Evolutionary conservation across 2,797 vertebrate species (phyloP), one percentile per base, ranked within the genome.

Genomic region (Taenioides sp.): DNA sequence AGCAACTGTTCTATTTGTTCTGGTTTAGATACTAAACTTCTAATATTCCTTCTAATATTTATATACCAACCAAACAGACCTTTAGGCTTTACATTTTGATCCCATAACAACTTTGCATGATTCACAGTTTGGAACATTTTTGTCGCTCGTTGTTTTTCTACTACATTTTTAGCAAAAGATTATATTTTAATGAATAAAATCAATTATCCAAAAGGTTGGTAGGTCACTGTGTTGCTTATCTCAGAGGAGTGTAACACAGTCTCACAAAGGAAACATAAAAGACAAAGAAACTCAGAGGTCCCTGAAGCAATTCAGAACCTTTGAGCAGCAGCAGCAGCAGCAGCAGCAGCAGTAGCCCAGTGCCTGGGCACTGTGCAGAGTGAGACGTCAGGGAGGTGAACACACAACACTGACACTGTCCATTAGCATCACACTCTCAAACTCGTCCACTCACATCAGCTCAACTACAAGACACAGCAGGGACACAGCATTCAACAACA

Each of bases 381-480:
- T 76, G 80, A 85, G 80, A 80, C 83, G 58, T 87, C 82, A 70
- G 52, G 81, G 83, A 79, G 28, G 80, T 40, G 80, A 20, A 64
- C 63, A 76, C 72, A 78, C 83, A 84, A 71, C 11, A 78, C 67
- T 86, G 85, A 65, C 87, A 84, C 23, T 47, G 67, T 66, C 75
- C 62, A 82, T 87, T 81, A 81, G 1, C 75, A 76, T 89, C 84
- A 88, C 73, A 40, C n/a, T 31, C 70, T 72, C 71, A 77, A 72
- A 71, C 69, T 82, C 40, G 62, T 86, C 81, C 62, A 70, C 3
- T 85, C 77, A 73, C 72, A 84, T 59, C 71, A 64, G 50, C 67
- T 85, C 80, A 80, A 60, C 67, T 28, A 11, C 20, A 14, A 20
- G 20, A 31, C 50, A 40, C 47, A 64, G 25, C 14, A 37, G 7